These are phyloP conservation scores for Andricus grossulariae DNA, from an alignment of 1,140 invertebrate species.

Conservation along the genomic window DNA sequence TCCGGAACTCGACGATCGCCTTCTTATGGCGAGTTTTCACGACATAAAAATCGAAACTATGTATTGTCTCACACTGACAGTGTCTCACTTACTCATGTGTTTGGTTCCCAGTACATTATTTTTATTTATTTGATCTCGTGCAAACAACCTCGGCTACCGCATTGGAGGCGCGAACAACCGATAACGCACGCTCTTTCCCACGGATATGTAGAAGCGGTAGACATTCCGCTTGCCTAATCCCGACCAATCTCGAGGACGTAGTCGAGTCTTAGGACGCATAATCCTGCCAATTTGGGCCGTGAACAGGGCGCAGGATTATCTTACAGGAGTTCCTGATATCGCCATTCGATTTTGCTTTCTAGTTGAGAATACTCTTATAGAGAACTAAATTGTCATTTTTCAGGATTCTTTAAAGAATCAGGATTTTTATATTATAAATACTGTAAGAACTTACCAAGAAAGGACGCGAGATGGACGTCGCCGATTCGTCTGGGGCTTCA, in stretches of 20 bases:
- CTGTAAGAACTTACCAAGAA: too few relatives aligned
- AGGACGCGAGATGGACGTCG: too few relatives aligned
- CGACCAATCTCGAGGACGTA: slow-evolving; percentile 63
- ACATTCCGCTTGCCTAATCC: slow-evolving; percentile 56
- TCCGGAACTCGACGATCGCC: not conserved
- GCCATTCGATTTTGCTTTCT: slow-evolving; percentile 24
- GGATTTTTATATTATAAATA: too few relatives aligned
- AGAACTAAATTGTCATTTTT: not conserved
- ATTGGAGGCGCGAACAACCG: slow-evolving; percentile 49
- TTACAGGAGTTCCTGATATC: slow-evolving; percentile 31
- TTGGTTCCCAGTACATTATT: not conserved
- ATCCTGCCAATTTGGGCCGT: slow-evolving; percentile 65
- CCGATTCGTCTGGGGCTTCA: too few relatives aligned
- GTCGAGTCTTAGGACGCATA: slow-evolving; percentile 58
- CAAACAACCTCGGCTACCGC: slow-evolving; percentile 11
- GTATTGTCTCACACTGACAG: not conserved
- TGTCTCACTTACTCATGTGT: not conserved
- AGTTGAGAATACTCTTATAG: not conserved
- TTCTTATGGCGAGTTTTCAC: not conserved
- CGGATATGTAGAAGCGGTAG: slow-evolving; percentile 48
- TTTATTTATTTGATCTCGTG: slow-evolving; percentile 4
- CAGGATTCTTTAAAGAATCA: not conserved
- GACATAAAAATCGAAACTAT: not conserved
- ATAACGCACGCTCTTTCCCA: slow-evolving; percentile 59
- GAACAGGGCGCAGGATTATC: slow-evolving; percentile 56